Evolutionary conservation across 2,113 vertebrate species (phyloP), one percentile per base, ranked within the genome.

Genomic region (Sceloporus undulatus): DNA sequence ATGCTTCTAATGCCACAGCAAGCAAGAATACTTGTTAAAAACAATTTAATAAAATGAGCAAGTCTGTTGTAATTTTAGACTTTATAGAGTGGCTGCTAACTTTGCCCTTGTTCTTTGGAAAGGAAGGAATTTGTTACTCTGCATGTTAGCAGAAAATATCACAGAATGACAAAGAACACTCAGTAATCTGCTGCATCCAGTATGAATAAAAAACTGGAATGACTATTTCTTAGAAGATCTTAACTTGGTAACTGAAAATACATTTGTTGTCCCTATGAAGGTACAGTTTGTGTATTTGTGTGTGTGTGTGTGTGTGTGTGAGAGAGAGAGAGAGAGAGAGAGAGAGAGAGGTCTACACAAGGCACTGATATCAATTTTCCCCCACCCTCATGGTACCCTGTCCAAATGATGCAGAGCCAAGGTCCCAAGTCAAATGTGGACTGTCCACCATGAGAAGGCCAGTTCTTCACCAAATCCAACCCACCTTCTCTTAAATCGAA

Each of bases 11-110:
- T 0, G 18, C 54, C 66, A 5, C 2, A 68, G 42, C 74, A 90
- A 91, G 27, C 71, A 92, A 87, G 87, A 79, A 70, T 94, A 91
- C 94, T 92, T 93, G 85, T 92, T 66, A 80, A 88, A 29, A 84
- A 56, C 59, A 91, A 75, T 75, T 80, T 92, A 74, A 92, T 89
- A 89, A 92, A 94, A 91, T 87, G 66, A 84, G 71, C 79, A 79
- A 82, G 62, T 86, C 14, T 91, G 86, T 29, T 85, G 70, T 87
- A 86, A 89, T 92, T 89, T 84, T 91, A 21, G 11, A 11, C 87
- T 91, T 94, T 91, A 90, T 73, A 87, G 23, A 62, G 70, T 62
- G 71, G 23, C 88, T 91, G 88, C 84, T 89, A 84, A 91, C 85
- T 93, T 93, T 92, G 90, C 89, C 83, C 90, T 84, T 27, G 13